These are phyloP conservation scores for Crotophaga sulcirostris DNA, from an alignment of 2,113 vertebrate genomes.

Conservation along the genomic window DNA sequence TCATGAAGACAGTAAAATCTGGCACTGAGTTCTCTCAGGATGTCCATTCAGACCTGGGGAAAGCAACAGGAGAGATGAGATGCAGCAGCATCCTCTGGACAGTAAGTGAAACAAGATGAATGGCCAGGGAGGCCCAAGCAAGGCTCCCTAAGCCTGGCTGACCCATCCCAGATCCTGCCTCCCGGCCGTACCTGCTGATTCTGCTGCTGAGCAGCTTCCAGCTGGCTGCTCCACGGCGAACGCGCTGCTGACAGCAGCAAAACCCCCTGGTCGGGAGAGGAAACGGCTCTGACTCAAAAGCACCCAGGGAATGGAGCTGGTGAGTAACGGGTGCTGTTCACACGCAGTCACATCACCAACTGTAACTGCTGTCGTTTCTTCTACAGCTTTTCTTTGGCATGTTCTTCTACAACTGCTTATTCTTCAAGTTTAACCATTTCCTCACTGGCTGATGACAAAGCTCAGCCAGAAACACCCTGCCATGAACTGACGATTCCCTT, in stretches of 20 bases:
- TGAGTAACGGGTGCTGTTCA: background rate
- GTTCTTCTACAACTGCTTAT: background rate
- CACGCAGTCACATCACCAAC: background rate
- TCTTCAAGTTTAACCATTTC: background rate
- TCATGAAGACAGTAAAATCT: background rate
- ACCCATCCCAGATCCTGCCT: background rate
- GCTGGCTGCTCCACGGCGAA: background rate
- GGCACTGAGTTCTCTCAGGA: background rate
- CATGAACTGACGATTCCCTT: background rate
- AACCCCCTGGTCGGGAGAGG: background rate
- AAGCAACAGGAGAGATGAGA: background rate
- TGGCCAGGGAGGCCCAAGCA: background rate
- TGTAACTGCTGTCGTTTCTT: background rate
- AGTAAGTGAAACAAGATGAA: background rate
- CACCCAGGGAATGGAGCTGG: background rate
- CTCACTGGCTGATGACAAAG: background rate
- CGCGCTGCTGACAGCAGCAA: background rate
- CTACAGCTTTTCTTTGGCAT: background rate
- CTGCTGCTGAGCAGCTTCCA: slow-evolving; percentile 5
- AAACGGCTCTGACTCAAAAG: slow-evolving; percentile 23
- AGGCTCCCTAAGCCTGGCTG: background rate
- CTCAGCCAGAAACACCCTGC: background rate
- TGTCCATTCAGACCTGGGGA: background rate
- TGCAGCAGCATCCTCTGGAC: background rate
- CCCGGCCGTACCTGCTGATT: background rate